Conservation (phyloP, 2,888 invertebrate species). For the Tanytarsus gracilentus region DNA sequence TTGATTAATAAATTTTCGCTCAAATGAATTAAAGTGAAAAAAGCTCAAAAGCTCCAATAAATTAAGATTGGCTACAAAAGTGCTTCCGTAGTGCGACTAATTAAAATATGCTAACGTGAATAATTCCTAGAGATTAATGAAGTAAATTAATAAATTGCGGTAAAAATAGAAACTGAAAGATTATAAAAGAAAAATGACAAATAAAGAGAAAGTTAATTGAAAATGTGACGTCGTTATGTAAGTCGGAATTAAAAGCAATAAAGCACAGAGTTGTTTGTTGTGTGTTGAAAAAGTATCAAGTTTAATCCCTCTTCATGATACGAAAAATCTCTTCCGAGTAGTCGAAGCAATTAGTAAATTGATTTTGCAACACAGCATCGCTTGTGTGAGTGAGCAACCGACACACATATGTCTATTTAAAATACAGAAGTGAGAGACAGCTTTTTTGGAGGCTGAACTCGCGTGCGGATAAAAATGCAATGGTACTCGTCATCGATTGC, state of each 20-base stretch:
- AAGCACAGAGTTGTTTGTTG: slow-evolving; percentile 2
- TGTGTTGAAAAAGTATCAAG: slow-evolving; percentile 19
- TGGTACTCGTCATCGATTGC: slow-evolving; percentile 1
- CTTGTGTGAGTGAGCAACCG: background rate
- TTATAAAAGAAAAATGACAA: background rate
- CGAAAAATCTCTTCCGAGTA: slow-evolving; percentile 3
- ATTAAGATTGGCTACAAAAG: no score
- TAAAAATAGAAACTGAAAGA: background rate
- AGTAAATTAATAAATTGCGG: background rate
- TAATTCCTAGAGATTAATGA: background rate
- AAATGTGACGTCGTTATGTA: slow-evolving; percentile 16
- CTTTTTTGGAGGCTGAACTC: no score
- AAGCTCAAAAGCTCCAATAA: no score
- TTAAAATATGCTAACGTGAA: no score
- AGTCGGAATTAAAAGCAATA: no score
- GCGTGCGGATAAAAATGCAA: slow-evolving; percentile 18
- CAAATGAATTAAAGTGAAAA: no score
- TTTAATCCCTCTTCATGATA: no score
- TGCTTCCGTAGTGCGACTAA: no score
- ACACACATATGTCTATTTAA: background rate
- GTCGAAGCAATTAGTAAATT: slow-evolving; percentile 15
- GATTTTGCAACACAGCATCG: background rate
- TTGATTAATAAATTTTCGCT: no score
- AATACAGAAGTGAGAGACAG: background rate
- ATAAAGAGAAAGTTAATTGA: slow-evolving; percentile 2